Percentiles rank a stretch among this genome's conserved stretches.
These are phyloP conservation scores for Limonius californicus DNA, from an alignment of 1,140 invertebrate genomes.

Conservation along the genomic window DNA sequence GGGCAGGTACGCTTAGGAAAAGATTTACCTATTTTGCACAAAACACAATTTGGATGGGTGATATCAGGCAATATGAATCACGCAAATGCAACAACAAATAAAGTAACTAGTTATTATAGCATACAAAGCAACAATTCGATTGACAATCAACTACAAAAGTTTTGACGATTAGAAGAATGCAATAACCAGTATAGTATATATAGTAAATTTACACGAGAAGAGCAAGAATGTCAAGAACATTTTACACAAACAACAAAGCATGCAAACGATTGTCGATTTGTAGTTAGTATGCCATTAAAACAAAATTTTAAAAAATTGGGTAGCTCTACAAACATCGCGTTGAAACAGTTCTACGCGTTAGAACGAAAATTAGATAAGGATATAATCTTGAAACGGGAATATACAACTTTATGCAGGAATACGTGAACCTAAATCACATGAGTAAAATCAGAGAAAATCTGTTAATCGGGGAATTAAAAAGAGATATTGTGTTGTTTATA, in stretches of 20 bases:
- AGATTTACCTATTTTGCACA: background rate
- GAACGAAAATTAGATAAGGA: too few species aligned
- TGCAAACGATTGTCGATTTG: background rate
- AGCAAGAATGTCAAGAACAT: background rate
- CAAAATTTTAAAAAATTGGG: background rate
- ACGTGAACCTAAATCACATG: too few species aligned
- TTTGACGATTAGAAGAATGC: background rate
- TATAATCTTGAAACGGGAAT: background rate
- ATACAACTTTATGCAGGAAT: background rate
- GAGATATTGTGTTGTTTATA: too few species aligned
- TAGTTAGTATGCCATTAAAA: background rate
- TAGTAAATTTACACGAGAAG: background rate
- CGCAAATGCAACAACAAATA: background rate
- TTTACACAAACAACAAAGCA: background rate
- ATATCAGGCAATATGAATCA: background rate
- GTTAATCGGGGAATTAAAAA: background rate
- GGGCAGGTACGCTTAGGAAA: background rate
- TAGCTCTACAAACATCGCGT: background rate
- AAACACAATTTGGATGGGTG: background rate
- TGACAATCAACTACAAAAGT: too few species aligned
- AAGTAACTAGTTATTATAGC: background rate
- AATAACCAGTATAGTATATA: background rate
- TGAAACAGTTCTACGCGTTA: background rate
- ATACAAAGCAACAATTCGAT: background rate
- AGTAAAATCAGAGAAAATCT: too few species aligned